Conservation (phyloP, 2,888 invertebrate species). For the Apamea crenata region DNA sequence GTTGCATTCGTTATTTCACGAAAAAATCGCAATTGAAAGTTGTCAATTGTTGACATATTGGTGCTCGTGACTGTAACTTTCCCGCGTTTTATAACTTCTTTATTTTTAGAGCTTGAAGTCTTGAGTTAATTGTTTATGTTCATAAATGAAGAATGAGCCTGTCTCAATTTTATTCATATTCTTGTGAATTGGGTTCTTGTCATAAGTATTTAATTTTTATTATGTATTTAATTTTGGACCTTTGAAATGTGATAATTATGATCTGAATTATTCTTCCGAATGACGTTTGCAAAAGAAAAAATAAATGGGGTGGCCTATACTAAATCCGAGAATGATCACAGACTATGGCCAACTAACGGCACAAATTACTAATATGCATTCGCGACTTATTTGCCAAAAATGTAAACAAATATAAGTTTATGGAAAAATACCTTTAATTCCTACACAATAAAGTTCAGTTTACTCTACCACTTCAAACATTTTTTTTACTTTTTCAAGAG, state of each 20-base stretch:
- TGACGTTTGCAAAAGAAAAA: background rate
- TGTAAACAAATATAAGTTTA: too few relatives aligned
- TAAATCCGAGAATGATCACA: background rate
- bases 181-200: background rate
- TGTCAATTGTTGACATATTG: too few relatives aligned
- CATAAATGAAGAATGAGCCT: background rate
- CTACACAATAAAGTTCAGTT: too few relatives aligned
- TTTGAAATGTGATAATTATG: background rate
- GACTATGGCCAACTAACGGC: background rate
- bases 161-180: background rate
- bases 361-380: background rate
- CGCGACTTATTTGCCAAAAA: too few relatives aligned
- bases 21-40: too few relatives aligned
- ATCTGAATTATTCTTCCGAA: too few relatives aligned
- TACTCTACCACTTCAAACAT: too few relatives aligned
- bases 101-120: background rate
- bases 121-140: slow-evolving; percentile 1
- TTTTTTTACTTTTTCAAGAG: too few relatives aligned
- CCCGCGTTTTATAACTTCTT: background rate
- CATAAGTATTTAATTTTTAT: too few relatives aligned
- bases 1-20: too few relatives aligned
- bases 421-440: too few relatives aligned
- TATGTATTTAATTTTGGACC: background rate
- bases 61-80: too few relatives aligned
- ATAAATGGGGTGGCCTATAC: background rate